Percentiles rank a stretch among this genome's conserved stretches.
Evolutionary conservation across 1,140 invertebrate species (phyloP).

Genomic region (Dysdera silvatica): DNA sequence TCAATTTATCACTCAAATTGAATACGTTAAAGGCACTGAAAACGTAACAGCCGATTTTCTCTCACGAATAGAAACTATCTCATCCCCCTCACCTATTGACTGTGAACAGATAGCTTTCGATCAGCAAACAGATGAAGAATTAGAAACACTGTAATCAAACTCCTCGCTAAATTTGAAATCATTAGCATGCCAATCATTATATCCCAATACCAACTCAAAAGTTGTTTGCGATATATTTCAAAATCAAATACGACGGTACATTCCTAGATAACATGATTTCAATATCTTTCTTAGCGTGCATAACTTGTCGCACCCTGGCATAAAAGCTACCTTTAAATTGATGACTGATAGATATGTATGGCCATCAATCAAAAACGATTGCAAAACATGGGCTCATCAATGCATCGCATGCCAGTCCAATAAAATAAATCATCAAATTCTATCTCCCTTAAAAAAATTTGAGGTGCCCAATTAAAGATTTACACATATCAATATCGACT

Average conservation of each 20-base stretch:
- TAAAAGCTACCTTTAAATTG: background rate
- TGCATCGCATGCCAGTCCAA: constrained; percentile 21
- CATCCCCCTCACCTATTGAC: background rate
- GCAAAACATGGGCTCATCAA: background rate
- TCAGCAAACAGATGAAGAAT: constrained; percentile 16
- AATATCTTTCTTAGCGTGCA: constrained; percentile 12
- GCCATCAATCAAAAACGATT: constrained; percentile 11
- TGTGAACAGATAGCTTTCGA: constrained; percentile 4
- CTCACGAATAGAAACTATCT: constrained; percentile 1
- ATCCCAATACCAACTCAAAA: background rate
- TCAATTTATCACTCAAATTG: constrained; percentile 41
- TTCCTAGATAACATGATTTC: background rate
- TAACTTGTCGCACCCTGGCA: constrained; percentile 17
- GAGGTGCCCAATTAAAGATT: constrained; percentile 33
- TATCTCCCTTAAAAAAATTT: constrained; percentile 13
- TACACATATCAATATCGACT: constrained; percentile 46
- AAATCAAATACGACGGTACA: background rate
- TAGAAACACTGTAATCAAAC: background rate
- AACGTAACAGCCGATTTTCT: constrained; percentile 34
- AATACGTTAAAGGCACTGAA: constrained; percentile 38
- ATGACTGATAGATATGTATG: constrained; percentile 8
- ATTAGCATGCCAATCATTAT: background rate
- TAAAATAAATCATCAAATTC: constrained; percentile 19
- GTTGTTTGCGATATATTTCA: constrained; percentile 10
- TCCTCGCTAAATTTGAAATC: background rate